Percentiles rank a stretch among this genome's conserved stretches.
Evolutionary conservation across 2,888 invertebrate species (phyloP).

Genomic region (Seira ritae): DNA sequence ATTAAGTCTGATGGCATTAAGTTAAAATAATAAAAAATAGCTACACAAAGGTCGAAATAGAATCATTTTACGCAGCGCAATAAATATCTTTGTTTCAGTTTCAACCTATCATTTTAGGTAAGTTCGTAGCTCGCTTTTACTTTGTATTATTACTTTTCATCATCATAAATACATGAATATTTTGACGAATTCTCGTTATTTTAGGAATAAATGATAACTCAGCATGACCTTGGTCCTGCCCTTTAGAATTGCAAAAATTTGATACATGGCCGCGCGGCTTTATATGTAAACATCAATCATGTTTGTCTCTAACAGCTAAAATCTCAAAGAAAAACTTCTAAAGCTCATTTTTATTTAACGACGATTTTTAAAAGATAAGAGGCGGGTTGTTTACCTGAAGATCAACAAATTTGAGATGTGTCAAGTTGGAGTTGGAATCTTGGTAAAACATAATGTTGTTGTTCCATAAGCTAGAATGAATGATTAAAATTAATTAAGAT

Average conservation of each 20-base stretch:
- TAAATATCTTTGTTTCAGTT: too few relatives aligned
- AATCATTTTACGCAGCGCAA: too few relatives aligned
- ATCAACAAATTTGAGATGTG: constrained; percentile 64
- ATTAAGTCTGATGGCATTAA: too few relatives aligned
- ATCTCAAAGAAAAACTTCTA: background rate
- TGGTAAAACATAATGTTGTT: constrained; percentile 62
- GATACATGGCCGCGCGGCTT: background rate
- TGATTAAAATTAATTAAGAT: too few relatives aligned
- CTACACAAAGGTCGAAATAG: too few relatives aligned
- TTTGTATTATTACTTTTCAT: too few relatives aligned
- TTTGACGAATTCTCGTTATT: too few relatives aligned
- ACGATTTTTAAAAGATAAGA: background rate
- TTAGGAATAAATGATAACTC: too few relatives aligned
- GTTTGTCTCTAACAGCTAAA: background rate
- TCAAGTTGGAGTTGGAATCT: constrained; percentile 61
- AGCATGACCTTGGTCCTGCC: background rate
- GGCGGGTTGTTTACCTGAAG: constrained; percentile 52
- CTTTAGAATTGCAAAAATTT: background rate
- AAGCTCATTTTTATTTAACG: background rate
- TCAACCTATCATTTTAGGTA: too few relatives aligned
- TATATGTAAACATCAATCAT: background rate
- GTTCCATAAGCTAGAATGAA: constrained; percentile 41
- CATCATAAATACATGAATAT: too few relatives aligned
- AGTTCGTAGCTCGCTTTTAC: too few relatives aligned
- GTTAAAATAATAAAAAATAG: too few relatives aligned